Evolutionary conservation across 1,140 invertebrate species (phyloP).

Genomic region (Lepeophtheirus salmonis): DNA sequence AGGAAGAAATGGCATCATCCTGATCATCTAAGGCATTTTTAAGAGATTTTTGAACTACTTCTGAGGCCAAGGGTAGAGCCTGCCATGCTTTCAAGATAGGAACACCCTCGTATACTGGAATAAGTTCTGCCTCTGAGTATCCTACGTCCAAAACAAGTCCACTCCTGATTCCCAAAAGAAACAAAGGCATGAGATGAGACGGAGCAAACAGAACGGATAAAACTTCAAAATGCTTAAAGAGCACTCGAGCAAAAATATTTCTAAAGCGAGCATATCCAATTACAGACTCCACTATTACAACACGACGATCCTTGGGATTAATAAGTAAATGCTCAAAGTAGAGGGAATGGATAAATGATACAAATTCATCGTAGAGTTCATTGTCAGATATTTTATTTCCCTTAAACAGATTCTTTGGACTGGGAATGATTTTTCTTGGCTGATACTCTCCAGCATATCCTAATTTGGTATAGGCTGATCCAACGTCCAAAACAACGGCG

Average conservation of each 20-base stretch:
- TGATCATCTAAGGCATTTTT: not conserved
- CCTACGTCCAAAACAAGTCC: conserved; percentile 69
- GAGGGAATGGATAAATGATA: conserved; percentile 66
- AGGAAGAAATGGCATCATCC: not conserved
- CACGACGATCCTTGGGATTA: conserved; percentile 74
- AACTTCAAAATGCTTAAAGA: conserved; percentile 77
- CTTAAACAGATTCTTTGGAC: conserved; percentile 52
- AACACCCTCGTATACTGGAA: conserved; percentile 67
- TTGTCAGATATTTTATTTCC: conserved; percentile 33
- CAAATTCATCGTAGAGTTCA: conserved; percentile 62
- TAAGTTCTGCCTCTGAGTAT: conserved; percentile 54
- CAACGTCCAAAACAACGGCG: conserved; percentile 72
- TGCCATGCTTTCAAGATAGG: conserved; percentile 58
- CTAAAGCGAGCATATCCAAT: conserved; percentile 56
- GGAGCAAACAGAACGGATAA: conserved; percentile 49
- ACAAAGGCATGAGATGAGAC: conserved; percentile 53
- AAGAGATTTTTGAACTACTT: conserved; percentile 41
- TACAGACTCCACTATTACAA: conserved; percentile 76
- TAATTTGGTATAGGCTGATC: conserved; percentile 80
- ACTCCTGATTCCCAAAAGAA: conserved; percentile 51
- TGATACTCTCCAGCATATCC: conserved; percentile 42
- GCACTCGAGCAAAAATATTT: conserved; percentile 67
- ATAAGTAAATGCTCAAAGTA: conserved; percentile 73
- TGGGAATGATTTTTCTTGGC: conserved; percentile 65
- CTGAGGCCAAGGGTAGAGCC: conserved; percentile 46